These are phyloP conservation scores for Tenebrosternarchus preto DNA, from an alignment of 2,113 vertebrate species.

Conservation along the genomic window DNA sequence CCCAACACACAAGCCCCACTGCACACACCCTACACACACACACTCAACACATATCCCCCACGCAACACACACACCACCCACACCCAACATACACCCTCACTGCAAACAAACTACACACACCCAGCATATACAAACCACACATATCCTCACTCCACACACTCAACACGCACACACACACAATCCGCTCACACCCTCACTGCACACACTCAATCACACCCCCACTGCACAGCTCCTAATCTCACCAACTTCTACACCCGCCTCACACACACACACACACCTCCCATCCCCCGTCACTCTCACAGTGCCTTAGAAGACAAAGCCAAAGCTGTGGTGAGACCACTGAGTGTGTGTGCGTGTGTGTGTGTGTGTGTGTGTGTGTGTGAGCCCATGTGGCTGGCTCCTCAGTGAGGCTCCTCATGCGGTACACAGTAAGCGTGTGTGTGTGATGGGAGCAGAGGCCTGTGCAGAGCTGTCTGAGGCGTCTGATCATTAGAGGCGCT, in stretches of 20 bases:
- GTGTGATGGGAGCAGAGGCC: constrained; percentile 6
- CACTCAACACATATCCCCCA: no score
- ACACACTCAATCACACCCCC: neutral
- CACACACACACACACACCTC: no score
- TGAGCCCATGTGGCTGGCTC: neutral
- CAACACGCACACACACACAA: no score
- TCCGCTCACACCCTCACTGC: no score
- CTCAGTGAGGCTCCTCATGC: neutral
- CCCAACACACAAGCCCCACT: no score
- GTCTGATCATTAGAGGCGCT: constrained; percentile 41
- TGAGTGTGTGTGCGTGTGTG: neutral
- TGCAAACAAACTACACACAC: no score
- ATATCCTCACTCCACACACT: no score
- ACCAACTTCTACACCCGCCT: neutral
- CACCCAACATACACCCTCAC: no score
- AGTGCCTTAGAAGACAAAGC: constrained; percentile 14
- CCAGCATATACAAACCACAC: no score
- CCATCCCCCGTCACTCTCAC: constrained; percentile 3
- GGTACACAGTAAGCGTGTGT: neutral
- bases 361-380: constrained; percentile 19
- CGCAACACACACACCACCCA: no score
- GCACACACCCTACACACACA: no score
- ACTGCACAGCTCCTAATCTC: constrained; percentile 12
- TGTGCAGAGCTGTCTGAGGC: constrained; percentile 28
- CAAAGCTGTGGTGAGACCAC: constrained; percentile 1